Evolutionary conservation across 2,797 vertebrate species (phyloP).

Genomic region (Epinephelus malabaricus): DNA sequence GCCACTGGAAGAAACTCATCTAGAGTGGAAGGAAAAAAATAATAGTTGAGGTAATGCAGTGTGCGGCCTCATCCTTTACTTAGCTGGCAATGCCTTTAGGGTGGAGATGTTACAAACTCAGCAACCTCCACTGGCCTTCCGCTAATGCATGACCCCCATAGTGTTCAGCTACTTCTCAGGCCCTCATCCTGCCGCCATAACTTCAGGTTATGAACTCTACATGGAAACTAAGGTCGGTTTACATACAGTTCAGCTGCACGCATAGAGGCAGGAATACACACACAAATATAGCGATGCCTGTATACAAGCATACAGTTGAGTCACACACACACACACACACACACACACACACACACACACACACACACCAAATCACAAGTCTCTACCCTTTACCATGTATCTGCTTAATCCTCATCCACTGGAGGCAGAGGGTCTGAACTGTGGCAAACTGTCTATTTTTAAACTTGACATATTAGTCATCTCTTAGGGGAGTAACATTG

Average conservation of each 20-base stretch:
- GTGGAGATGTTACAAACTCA: slow-evolving; percentile 72
- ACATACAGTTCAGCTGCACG: background rate
- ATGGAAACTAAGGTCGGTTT: slow-evolving; percentile 13
- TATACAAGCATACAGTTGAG: background rate
- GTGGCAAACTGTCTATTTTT: slow-evolving; percentile 82
- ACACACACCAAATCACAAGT: slow-evolving; percentile 29
- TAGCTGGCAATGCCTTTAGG: slow-evolving; percentile 72
- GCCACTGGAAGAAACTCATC: slow-evolving; percentile 77
- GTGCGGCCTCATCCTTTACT: slow-evolving; percentile 78
- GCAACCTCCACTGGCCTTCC: slow-evolving; percentile 67
- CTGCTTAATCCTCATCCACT: slow-evolving; percentile 68
- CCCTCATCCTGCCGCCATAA: slow-evolving; percentile 25
- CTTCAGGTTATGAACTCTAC: slow-evolving; percentile 22
- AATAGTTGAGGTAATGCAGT: slow-evolving; percentile 78
- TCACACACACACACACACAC: slow-evolving; percentile 13
- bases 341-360: slow-evolving; percentile 2
- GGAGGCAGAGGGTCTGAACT: slow-evolving; percentile 67
- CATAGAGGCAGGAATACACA: background rate
- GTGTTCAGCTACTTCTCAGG: slow-evolving; percentile 26
- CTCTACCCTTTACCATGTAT: slow-evolving; percentile 43
- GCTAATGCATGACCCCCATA: slow-evolving; percentile 61
- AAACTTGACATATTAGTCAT: slow-evolving; percentile 85
- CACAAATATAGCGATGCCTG: background rate
- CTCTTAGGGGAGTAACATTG: slow-evolving; percentile 80
- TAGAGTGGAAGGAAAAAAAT: slow-evolving; percentile 55